phyloP scores from a whole-genome alignment of 2,113 vertebrate species.

The Hassar affinis region DNA sequence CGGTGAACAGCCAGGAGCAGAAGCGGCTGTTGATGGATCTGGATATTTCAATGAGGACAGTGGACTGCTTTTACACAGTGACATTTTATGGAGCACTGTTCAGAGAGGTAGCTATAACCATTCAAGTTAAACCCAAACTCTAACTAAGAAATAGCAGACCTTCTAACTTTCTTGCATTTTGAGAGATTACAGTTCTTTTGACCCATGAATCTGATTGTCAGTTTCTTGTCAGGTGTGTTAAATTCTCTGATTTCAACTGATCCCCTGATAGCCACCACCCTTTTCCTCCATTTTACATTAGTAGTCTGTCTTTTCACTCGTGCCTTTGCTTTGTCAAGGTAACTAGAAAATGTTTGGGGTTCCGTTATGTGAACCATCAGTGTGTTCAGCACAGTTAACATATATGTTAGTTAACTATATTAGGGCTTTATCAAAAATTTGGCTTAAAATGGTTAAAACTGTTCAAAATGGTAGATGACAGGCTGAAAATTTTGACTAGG shows the following conservation, averaged over 20 bases:
- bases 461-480: background rate
- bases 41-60: conserved; percentile 95
- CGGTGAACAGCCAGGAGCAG: conserved; percentile 95
- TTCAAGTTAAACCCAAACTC: background rate
- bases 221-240: background rate
- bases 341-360: background rate
- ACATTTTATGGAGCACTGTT: conserved; percentile 94
- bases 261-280: background rate
- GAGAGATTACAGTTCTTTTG: background rate
- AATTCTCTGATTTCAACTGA: background rate
- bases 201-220: background rate
- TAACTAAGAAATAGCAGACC: background rate
- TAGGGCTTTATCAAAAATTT: background rate
- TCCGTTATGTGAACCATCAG: background rate
- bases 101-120: conserved; percentile 82
- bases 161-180: no score
- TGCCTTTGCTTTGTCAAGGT: background rate
- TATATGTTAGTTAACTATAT: no score
- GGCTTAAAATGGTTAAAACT: no score
- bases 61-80: conserved; percentile 93
- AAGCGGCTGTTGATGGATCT: conserved; percentile 94
- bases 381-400: background rate
- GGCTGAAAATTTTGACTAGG: background rate
- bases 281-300: background rate
- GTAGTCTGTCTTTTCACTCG: background rate